Evolutionary conservation across 2,113 vertebrate species (phyloP), one percentile per base, ranked within the genome.

Genomic region (Strix uralensis): DNA sequence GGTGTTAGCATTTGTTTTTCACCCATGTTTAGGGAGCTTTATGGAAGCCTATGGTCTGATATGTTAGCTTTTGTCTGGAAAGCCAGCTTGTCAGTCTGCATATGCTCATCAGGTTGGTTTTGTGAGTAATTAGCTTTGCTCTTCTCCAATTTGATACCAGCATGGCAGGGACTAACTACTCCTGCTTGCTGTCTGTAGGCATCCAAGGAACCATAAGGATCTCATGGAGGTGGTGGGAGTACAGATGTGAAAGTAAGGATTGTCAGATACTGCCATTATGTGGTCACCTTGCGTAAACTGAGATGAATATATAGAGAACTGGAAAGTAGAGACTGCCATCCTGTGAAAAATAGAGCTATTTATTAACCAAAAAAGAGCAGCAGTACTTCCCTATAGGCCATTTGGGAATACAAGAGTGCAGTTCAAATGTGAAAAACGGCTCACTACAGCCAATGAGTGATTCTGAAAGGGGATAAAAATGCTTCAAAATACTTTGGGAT

Each of bases 51-150:
- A 1, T 29, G 44, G 9, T 79, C 20, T 67, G n/a, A 38, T 20
- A 5, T 4, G 6, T 20, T 17, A 44, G 13, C 11, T 42, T 84
- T 5, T 63, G 26, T 69, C 32, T 57, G 47, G 57, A 79, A 69
- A 52, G 21, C 54, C 51, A 1, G 36, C 8, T 71, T 1, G 3
- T 30, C 30, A 11, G 0, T 69, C 40, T 52, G n/a, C 13, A 21
- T 30, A 0, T 3, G 21, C 63, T 58, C 16, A 5, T 66, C 29
- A 32, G 26, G 9, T 44, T 63, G 47, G 2, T 7, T 78, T 69
- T 32, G 12, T 42, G 79, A 75, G 30, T 30, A 8, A 36, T 70
- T n/a, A 70, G 47, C 34, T 85, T 62, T 66, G 47, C 21, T 70
- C 32, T 59, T 75, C 47, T 81, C 32, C 23, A 32, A 8, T 61